These are phyloP conservation scores for Blennius ocellaris DNA, from an alignment of 2,113 vertebrate genomes.

Conservation along the genomic window DNA sequence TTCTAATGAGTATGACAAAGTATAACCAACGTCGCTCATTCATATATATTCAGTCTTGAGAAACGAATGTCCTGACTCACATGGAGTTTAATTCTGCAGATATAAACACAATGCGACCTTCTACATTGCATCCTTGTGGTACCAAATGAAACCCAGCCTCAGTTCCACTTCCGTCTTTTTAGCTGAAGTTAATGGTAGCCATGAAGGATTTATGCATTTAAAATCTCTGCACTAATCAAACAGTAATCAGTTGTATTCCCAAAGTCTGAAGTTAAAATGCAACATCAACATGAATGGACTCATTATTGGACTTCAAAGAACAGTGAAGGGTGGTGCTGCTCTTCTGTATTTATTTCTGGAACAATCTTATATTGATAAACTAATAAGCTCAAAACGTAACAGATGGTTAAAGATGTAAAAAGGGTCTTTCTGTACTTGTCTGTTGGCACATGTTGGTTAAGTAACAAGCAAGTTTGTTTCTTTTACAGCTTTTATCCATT, in stretches of 20 bases:
- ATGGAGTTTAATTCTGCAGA: background rate
- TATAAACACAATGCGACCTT: background rate
- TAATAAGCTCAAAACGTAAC: background rate
- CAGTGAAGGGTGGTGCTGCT: background rate
- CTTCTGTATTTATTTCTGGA: background rate
- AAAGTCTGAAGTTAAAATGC: conserved; percentile 2
- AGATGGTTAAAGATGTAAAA: background rate
- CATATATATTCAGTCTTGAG: background rate
- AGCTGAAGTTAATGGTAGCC: conserved; percentile 1
- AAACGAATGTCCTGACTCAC: background rate
- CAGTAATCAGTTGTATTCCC: conserved; percentile 3
- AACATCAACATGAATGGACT: conserved; percentile 8
- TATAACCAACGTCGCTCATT: background rate
- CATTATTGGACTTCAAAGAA: conserved; percentile 9
- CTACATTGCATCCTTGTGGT: background rate
- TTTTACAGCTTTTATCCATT: too few relatives aligned
- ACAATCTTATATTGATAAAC: conserved; percentile 5
- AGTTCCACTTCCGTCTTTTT: conserved; percentile 7
- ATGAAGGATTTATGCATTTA: background rate
- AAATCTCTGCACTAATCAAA: background rate
- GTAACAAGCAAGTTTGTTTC: too few relatives aligned
- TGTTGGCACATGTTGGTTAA: too few relatives aligned
- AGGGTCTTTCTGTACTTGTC: background rate
- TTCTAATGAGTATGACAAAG: too few relatives aligned
- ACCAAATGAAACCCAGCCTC: conserved; percentile 13